A percentile compares a stretch with the other conserved stretches of the same genome.
Evolutionary conservation across 2,888 invertebrate species (phyloP).

Genomic region (Philopedon plagiatum): DNA sequence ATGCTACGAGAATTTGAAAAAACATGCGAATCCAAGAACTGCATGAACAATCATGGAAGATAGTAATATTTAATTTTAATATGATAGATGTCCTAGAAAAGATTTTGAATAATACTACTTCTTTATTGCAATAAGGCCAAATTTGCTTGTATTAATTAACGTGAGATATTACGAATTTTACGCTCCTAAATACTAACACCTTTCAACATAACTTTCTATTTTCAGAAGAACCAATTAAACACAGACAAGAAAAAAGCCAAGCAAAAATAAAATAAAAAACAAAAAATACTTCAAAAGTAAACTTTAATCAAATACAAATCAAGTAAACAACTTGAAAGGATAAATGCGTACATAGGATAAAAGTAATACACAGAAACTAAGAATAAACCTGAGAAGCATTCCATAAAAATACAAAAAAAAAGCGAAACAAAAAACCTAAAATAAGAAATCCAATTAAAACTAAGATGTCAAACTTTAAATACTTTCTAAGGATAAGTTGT

Average conservation of each 20-base stretch:
- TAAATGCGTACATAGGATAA: conserved; percentile 58
- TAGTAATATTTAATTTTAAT: too few relatives aligned
- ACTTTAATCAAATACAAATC: conserved; percentile 60
- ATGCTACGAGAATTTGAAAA: too few relatives aligned
- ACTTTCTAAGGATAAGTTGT: conserved; percentile 56
- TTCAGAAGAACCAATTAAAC: conserved; percentile 55
- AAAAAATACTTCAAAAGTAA: conserved; percentile 60
- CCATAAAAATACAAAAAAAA: conserved; percentile 44
- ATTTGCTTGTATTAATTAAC: conserved; percentile 13
- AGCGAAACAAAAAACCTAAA: conserved; percentile 38
- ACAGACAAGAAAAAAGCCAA: conserved; percentile 48
- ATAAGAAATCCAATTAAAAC: conserved; percentile 24
- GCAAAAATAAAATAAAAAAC: conserved; percentile 55
- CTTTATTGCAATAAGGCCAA: neutral
- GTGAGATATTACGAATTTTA: conserved; percentile 14
- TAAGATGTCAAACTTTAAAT: conserved; percentile 28
- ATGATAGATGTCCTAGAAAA: too few relatives aligned
- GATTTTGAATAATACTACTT: too few relatives aligned
- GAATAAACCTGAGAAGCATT: conserved; percentile 62
- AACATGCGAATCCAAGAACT: too few relatives aligned
- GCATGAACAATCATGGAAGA: too few relatives aligned
- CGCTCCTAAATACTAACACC: conserved; percentile 34
- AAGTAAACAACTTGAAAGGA: conserved; percentile 56
- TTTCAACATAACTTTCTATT: conserved; percentile 49
- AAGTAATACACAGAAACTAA: conserved; percentile 56